These are phyloP conservation scores for Clupea harengus DNA, from an alignment of 2,113 vertebrate species.

Conservation along the genomic window DNA sequence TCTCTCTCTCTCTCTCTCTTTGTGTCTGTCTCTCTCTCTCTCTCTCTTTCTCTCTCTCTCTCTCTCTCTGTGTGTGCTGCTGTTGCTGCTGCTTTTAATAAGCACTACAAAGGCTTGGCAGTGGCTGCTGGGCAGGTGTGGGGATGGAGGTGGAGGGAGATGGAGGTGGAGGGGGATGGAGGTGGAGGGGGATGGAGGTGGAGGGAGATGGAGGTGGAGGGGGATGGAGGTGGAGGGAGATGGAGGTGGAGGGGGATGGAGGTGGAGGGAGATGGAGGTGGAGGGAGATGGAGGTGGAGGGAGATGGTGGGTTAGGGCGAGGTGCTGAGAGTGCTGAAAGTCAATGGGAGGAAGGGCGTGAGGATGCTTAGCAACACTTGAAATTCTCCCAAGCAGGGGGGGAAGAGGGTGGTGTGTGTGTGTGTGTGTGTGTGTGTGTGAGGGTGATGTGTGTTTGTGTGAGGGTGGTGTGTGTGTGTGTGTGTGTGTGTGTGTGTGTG, in stretches of 20 bases:
- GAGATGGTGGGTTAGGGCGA: neutral
- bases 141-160: neutral
- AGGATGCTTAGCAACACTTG: slow-evolving; percentile 32
- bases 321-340: slow-evolving; percentile 6
- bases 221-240: neutral
- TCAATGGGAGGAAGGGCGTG: slow-evolving; percentile 36
- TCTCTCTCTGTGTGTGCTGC: neutral
- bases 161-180: no score
- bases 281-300: neutral
- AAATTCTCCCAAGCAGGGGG: neutral
- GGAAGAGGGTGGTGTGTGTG: neutral
- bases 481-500: slow-evolving; percentile 1
- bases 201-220: neutral
- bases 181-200: neutral
- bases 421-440: slow-evolving; percentile 13
- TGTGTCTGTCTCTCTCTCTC: neutral
- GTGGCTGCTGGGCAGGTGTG: neutral
- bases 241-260: neutral
- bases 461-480: neutral
- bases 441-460: neutral
- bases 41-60: neutral
- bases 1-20: neutral
- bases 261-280: neutral
- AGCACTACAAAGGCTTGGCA: slow-evolving; percentile 25
- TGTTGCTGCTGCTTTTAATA: neutral